Evolutionary conservation across 2,797 vertebrate species (phyloP).

Genomic region (Betta splendens): DNA sequence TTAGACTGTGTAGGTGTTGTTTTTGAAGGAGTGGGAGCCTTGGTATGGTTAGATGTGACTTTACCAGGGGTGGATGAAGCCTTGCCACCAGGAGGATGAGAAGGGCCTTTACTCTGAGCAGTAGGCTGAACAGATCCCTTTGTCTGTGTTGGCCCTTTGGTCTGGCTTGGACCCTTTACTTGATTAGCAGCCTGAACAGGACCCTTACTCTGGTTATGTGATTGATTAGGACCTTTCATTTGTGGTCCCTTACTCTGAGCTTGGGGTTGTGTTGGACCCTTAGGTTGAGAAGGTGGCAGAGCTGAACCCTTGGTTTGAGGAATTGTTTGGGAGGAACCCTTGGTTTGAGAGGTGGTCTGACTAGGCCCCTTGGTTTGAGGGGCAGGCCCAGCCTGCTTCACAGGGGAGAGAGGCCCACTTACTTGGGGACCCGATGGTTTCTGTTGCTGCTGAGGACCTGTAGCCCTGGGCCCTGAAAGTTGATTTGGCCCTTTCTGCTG

Average conservation of each 20-base stretch:
- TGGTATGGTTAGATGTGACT: conserved; percentile 58
- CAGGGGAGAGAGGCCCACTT: conserved; percentile 84
- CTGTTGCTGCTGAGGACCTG: conserved; percentile 80
- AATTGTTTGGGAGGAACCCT: conserved; percentile 59
- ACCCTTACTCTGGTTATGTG: conserved; percentile 65
- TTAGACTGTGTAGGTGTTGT: conserved; percentile 75
- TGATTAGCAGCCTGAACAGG: conserved; percentile 62
- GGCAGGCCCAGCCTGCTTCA: conserved; percentile 82
- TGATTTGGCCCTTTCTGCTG: conserved; percentile 78
- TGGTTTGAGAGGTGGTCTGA: conserved; percentile 68
- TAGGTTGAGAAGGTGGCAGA: conserved; percentile 58
- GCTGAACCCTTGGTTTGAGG: conserved; percentile 55
- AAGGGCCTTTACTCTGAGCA: conserved; percentile 66
- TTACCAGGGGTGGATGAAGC: conserved; percentile 63
- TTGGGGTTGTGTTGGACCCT: conserved; percentile 58
- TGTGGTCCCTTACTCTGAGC: conserved; percentile 67
- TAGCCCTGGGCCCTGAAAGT: conserved; percentile 79
- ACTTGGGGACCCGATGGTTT: conserved; percentile 82
- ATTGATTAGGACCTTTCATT: conserved; percentile 62
- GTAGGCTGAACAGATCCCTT: conserved; percentile 68
- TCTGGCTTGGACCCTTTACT: conserved; percentile 61
- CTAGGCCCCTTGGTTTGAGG: conserved; percentile 78
- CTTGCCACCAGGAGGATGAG: conserved; percentile 64
- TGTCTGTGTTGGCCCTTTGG: conserved; percentile 68
- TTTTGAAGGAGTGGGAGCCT: conserved; percentile 77